Evolutionary conservation across 2,888 invertebrate genomes (phyloP).

Genomic region (Mesorhabditis spiculigera): DNA sequence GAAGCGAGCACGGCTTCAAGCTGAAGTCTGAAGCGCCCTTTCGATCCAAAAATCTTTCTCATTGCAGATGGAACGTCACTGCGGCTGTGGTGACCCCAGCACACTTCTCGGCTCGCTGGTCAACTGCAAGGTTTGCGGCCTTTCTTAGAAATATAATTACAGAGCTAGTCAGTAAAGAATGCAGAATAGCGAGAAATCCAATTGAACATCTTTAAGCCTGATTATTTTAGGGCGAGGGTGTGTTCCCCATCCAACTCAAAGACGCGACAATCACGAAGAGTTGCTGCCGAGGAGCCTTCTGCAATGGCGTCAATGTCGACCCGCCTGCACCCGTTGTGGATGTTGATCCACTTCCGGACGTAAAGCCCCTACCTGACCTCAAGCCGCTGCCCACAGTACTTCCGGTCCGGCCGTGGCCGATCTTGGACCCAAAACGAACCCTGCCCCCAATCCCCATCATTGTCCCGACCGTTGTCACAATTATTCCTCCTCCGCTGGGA

Average conservation of each 20-base stretch:
- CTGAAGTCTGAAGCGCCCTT: neutral
- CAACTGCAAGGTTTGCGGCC: neutral
- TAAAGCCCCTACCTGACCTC: no score
- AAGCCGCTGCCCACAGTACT: no score
- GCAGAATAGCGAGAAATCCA: no score
- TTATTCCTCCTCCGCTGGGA: neutral
- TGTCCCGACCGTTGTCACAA: neutral
- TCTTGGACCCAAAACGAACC: neutral
- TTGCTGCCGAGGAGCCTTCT: neutral
- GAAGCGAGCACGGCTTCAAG: neutral
- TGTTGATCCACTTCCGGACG: no score
- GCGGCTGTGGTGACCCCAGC: slow-evolving; percentile 5
- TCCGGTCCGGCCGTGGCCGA: no score
- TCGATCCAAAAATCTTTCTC: neutral
- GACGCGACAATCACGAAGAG: neutral
- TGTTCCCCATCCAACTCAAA: neutral
- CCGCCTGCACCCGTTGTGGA: neutral
- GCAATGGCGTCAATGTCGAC: neutral
- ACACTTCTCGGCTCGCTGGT: slow-evolving; percentile 2
- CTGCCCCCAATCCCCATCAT: neutral
- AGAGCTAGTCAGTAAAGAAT: no score
- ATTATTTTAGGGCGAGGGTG: neutral
- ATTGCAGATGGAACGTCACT: slow-evolving; percentile 1
- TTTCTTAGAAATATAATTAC: neutral
- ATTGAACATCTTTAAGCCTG: neutral